Evolutionary conservation across 2,113 vertebrate species (phyloP).

Genomic region (Salvelinus alpinus): DNA sequence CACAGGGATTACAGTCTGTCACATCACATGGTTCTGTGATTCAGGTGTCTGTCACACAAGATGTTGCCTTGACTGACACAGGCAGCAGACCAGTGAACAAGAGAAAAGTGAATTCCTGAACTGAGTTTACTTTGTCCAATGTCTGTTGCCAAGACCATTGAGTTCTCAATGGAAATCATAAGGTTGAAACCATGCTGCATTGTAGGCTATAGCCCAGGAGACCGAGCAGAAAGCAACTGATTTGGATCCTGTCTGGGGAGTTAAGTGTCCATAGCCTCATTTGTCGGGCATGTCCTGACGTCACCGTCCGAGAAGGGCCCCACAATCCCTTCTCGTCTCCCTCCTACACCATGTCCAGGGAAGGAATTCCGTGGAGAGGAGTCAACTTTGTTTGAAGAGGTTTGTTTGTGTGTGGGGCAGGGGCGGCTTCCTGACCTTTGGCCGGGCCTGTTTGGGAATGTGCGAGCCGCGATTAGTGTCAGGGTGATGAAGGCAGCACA

Average conservation of each 20-base stretch:
- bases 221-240: not conserved
- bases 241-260: not conserved
- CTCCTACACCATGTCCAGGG: slow-evolving; percentile 34
- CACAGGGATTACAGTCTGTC: slow-evolving; percentile 52
- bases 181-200: not conserved
- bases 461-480: not conserved
- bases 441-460: not conserved
- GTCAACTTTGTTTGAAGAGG: slow-evolving; percentile 57
- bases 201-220: slow-evolving; percentile 4
- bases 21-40: slow-evolving; percentile 60
- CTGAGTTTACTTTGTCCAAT: not conserved
- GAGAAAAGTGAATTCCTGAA: not conserved
- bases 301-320: slow-evolving; percentile 18
- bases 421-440: slow-evolving; percentile 59
- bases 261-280: slow-evolving; percentile 15
- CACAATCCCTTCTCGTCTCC: slow-evolving; percentile 21
- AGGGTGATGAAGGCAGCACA: too few relatives aligned
- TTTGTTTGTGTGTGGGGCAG: slow-evolving; percentile 61
- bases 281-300: slow-evolving; percentile 18
- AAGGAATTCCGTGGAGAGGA: slow-evolving; percentile 46
- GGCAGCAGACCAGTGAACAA: slow-evolving; percentile 44
- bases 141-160: slow-evolving; percentile 19
- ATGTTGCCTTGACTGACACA: slow-evolving; percentile 28
- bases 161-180: slow-evolving; percentile 14
- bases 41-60: slow-evolving; percentile 64